Evolutionary conservation across 2,113 vertebrate species (phyloP).

Genomic region (Pelecanus crispus): DNA sequence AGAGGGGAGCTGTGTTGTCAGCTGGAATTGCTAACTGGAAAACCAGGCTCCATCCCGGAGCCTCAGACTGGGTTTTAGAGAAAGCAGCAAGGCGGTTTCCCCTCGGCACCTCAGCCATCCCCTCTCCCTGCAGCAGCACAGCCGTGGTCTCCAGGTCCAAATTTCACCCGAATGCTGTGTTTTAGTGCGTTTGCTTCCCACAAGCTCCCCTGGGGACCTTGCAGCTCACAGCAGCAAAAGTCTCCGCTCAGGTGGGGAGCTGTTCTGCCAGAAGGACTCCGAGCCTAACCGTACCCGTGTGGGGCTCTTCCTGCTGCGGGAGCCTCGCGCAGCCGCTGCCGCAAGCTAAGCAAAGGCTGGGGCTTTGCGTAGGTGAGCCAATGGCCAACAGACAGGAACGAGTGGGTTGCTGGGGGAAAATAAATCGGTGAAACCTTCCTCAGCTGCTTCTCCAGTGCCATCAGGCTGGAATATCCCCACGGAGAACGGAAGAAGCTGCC

Average conservation of each 20-base stretch:
- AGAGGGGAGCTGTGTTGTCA: background rate
- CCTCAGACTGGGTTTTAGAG: background rate
- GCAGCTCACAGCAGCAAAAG: background rate
- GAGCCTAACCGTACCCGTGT: too few relatives aligned
- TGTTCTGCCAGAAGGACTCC: background rate
- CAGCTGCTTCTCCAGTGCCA: background rate
- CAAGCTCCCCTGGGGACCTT: accelerated
- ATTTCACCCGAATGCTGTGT: background rate
- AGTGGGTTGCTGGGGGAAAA: background rate
- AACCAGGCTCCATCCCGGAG: background rate
- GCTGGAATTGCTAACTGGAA: background rate
- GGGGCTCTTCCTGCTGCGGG: background rate
- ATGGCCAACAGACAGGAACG: background rate
- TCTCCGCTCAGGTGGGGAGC: background rate
- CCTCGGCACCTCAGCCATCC: background rate
- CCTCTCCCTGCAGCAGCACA: background rate
- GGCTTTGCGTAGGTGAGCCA: background rate
- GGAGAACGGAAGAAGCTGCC: background rate
- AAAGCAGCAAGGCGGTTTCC: background rate
- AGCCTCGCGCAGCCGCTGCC: background rate
- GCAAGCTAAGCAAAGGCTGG: background rate
- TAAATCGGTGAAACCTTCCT: background rate
- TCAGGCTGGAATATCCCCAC: background rate
- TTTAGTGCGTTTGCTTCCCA: background rate
- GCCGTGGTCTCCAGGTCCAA: background rate